A percentile compares a stretch with the other conserved stretches of the same genome.
These are phyloP conservation scores for Parasteatoda tepidariorum DNA, from an alignment of 1,140 invertebrate genomes.

Conservation along the genomic window DNA sequence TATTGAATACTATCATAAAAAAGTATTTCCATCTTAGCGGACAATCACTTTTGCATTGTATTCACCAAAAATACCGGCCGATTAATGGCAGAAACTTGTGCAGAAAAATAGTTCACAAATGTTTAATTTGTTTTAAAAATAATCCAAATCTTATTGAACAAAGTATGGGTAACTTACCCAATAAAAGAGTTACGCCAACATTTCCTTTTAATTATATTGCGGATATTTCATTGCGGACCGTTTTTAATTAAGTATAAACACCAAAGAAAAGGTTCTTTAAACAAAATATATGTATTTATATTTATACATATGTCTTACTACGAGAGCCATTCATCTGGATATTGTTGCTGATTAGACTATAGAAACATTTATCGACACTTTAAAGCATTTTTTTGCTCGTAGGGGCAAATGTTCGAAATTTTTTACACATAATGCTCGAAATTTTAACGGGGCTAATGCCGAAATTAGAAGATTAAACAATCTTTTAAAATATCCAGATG, in stretches of 20 bases:
- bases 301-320: slow-evolving; percentile 22
- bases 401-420: slow-evolving; percentile 6
- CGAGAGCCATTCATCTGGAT: slow-evolving; percentile 12
- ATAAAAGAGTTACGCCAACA: neutral
- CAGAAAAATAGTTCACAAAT: slow-evolving; percentile 30
- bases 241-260: slow-evolving; percentile 11
- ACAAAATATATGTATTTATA: slow-evolving; percentile 27
- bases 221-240: slow-evolving; percentile 40
- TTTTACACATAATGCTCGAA: neutral
- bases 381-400: slow-evolving; percentile 2
- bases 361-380: slow-evolving; percentile 14
- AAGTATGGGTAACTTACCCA: slow-evolving; percentile 4
- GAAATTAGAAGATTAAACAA: neutral
- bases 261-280: neutral
- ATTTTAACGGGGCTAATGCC: neutral
- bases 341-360: slow-evolving; percentile 4
- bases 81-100: neutral
- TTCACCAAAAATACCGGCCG: slow-evolving; percentile 9
- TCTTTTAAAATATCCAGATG: neutral
- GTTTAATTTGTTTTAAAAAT: slow-evolving; percentile 26
- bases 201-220: slow-evolving; percentile 15
- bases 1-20: neutral
- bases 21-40: neutral
- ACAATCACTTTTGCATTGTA: neutral
- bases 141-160: neutral